Evolutionary conservation across 1,140 invertebrate species (phyloP), one percentile per base, ranked within the genome.

Genomic region (Coelopa frigida): DNA sequence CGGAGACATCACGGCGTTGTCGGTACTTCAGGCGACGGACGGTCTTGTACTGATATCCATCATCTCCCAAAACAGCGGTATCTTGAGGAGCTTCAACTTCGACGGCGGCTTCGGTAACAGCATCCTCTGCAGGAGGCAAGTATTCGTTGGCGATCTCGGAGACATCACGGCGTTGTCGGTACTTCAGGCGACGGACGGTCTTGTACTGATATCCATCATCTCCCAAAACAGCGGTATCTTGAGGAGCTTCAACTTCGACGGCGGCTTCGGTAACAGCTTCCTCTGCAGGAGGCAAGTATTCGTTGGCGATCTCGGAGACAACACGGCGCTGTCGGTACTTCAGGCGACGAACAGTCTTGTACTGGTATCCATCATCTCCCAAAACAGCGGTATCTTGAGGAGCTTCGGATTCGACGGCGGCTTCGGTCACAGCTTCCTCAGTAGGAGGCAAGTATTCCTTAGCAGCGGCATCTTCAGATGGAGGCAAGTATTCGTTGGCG

Each of bases 271-370:
- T 10, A 11, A 45, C 29, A 10, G 22, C 27, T 4, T 11, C 24
- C 23, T 48, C 47, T 11, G 36, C 27, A n/a, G 50, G 44, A 21
- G 58, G 58, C 44, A 60, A 50, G 15, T 58, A 60, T 1, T 58
- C 58, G 38, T 53, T 55, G 32, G 55, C 49, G 21, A 60, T 44
- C 44, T 56, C 56, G 0, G 54, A 54, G 0, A 59, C 56, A 50
- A 58, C 56, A 49, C 58, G 58, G 21, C 58, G 58, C 2, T 58
- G 54, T 12, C 58, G 56, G 17, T 54, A 58, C 27, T 56, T 59
- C 20, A 58, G 48, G 7, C 54, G 56, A 31, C 56, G 56, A 0
- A 59, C 56, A n/a, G 58, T 58, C 27, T 55, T 60, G 45, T 59
- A 59, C 12, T 56, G 15, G 42, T 59, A 59, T 1, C 58, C 58